phyloP scores from a whole-genome alignment of 2,888 invertebrate species.

The Acrocyrtus sp. region DNA sequence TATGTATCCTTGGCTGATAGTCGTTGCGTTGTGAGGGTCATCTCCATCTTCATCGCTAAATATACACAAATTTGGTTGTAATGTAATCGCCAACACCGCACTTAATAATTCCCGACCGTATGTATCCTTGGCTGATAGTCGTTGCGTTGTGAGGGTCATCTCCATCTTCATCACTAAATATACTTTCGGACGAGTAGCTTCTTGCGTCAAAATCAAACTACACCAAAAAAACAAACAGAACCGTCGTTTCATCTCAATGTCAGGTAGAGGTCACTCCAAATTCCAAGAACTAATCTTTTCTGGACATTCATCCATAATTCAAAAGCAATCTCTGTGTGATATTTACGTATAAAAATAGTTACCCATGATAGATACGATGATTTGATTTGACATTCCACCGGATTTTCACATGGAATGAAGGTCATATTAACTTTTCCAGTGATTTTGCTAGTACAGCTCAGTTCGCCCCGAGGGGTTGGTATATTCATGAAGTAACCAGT shows the following conservation, averaged over 20 bases:
- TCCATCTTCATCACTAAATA: conserved; percentile 53
- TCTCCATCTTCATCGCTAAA: conserved; percentile 54
- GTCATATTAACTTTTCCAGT: conserved; percentile 54
- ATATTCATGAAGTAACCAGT: conserved; percentile 52
- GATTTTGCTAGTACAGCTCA: conserved; percentile 49
- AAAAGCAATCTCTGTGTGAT: background rate
- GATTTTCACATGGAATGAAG: conserved; percentile 55
- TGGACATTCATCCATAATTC: background rate
- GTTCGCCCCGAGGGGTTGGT: conserved; percentile 53
- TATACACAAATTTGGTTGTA: conserved; percentile 43
- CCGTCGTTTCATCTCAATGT: background rate
- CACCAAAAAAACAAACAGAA: no score
- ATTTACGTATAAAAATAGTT: background rate
- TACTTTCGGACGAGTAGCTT: conserved; percentile 48
- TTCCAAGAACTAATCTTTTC: background rate
- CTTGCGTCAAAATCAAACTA: conserved; percentile 51
- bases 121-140: conserved; percentile 52
- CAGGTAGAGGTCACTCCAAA: background rate
- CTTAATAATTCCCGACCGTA: conserved; percentile 52
- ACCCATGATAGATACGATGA: conserved; percentile 48
- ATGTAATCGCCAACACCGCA: conserved; percentile 53
- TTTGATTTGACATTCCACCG: conserved; percentile 57
- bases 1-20: conserved; percentile 53
- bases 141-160: conserved; percentile 41
- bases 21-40: conserved; percentile 38